Evolutionary conservation across 1,140 invertebrate species (phyloP), one percentile per base, ranked within the genome.

Genomic region (Cylas formicarius): DNA sequence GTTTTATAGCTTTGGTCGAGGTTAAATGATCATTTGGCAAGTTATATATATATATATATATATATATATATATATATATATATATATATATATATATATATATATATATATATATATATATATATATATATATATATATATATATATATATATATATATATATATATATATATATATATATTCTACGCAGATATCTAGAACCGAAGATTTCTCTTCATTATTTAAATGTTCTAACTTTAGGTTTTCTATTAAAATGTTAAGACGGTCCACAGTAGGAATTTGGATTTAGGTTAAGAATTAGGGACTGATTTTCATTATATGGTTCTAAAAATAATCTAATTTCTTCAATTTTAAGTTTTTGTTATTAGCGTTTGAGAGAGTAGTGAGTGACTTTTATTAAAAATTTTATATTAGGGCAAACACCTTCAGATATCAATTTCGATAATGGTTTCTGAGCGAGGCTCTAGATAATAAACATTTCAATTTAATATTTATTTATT

Each of bases 31-130:
- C 55, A 19, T 43, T 33, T n/a, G 39, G 32, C 31, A 59, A 38
- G 46, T 49, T 38, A 34, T 58, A 58, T 36, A 55, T 50, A 16
- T 58, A 39, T 13, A 51, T 51, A 47, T 29, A 58, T 26, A n/a
- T n/a, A n/a, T n/a, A n/a, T n/a, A n/a, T n/a, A n/a, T n/a, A n/a
- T n/a, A n/a, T n/a, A n/a, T n/a, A n/a, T n/a, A n/a, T n/a, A n/a
- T n/a, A n/a, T n/a, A n/a, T n/a, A n/a, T n/a, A n/a, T n/a, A n/a
- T n/a, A n/a, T n/a, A n/a, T n/a, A n/a, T n/a, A n/a, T n/a, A n/a
- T n/a, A n/a, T n/a, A n/a, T n/a, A n/a, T n/a, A n/a, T n/a, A n/a
- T n/a, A n/a, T n/a, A n/a, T n/a, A n/a, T n/a, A n/a, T n/a, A n/a
- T n/a, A n/a, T n/a, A n/a, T n/a, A n/a, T n/a, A n/a, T n/a, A n/a